Conservation (phyloP, 1,140 invertebrate species). For the Maniola jurtina region DNA sequence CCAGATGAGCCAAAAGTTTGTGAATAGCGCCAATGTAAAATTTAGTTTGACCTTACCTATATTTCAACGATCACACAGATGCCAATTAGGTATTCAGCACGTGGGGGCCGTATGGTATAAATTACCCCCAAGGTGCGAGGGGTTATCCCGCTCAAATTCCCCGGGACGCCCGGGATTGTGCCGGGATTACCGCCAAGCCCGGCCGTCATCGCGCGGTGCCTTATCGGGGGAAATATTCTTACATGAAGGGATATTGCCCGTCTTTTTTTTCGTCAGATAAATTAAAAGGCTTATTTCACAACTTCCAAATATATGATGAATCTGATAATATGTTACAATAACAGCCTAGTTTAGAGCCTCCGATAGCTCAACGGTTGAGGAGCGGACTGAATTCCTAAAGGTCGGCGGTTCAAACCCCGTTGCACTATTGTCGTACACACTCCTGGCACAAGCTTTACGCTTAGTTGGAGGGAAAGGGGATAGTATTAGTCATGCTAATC, state of each 20-base stretch:
- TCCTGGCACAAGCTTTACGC: too few relatives aligned
- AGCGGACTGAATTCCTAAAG: too few relatives aligned
- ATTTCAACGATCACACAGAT: conserved; percentile 12
- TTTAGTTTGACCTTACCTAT: not conserved
- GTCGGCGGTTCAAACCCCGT: too few relatives aligned
- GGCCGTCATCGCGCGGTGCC: conserved; percentile 42
- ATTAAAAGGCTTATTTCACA: conserved; percentile 12
- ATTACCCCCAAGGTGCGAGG: conserved; percentile 37
- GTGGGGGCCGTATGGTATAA: conserved; percentile 42
- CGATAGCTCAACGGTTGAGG: too few relatives aligned
- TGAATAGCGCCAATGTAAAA: too few relatives aligned
- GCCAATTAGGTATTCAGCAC: conserved; percentile 40
- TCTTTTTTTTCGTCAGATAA: conserved; percentile 23
- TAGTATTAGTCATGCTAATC: too few relatives aligned
- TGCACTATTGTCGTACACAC: too few relatives aligned
- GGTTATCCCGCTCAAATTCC: conserved; percentile 46
- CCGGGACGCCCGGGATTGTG: conserved; percentile 36
- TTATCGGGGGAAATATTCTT: conserved; percentile 44
- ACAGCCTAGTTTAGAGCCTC: too few relatives aligned
- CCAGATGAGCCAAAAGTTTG: too few relatives aligned
- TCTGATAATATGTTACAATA: too few relatives aligned
- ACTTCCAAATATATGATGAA: too few relatives aligned
- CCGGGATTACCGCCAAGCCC: conserved; percentile 42
- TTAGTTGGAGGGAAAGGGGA: too few relatives aligned
- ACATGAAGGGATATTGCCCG: conserved; percentile 36